These are phyloP conservation scores for Subacronicta megacephala DNA, from an alignment of 2,888 invertebrate species.

Conservation along the genomic window DNA sequence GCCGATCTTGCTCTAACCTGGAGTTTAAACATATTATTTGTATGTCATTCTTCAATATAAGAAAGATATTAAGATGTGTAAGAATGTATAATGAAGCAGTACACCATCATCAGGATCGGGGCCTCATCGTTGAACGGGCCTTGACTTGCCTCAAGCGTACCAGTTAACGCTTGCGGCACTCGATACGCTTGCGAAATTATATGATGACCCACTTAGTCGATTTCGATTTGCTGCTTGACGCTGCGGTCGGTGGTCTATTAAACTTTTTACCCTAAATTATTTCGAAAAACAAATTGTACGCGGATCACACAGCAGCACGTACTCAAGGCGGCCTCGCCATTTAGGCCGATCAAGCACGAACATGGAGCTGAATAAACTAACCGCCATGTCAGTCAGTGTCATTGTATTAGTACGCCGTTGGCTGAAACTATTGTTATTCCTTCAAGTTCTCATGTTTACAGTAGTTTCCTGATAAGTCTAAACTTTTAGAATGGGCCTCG, in stretches of 20 bases:
- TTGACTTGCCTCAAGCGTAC: constrained; percentile 85
- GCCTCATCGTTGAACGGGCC: constrained; percentile 75
- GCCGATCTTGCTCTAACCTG: constrained; percentile 18
- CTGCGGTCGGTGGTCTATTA: constrained; percentile 72
- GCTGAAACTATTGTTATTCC: constrained; percentile 41
- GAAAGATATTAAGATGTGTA: constrained; percentile 46
- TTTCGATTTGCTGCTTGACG: constrained; percentile 83
- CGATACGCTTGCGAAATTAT: constrained; percentile 88
- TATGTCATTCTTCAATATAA: constrained; percentile 22
- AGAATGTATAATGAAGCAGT: constrained; percentile 36
- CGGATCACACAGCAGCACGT: constrained; percentile 57
- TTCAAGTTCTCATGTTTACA: constrained; percentile 32
- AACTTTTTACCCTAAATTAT: constrained; percentile 77
- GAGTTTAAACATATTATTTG: constrained; percentile 10
- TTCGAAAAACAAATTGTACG: constrained; percentile 67
- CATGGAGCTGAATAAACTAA: constrained; percentile 56
- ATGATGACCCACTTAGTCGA: constrained; percentile 87
- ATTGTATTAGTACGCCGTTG: constrained; percentile 55
- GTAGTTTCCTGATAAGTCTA: constrained; percentile 19
- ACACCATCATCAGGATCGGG: constrained; percentile 66
- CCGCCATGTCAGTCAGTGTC: constrained; percentile 57
- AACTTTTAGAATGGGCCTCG: constrained; percentile 28
- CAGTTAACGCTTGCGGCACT: constrained; percentile 87
- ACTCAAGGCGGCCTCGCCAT: constrained; percentile 63
- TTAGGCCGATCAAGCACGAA: constrained; percentile 50